phyloP scores from a whole-genome alignment of 2,113 vertebrate species.

The Tragelaphus scriptus region DNA sequence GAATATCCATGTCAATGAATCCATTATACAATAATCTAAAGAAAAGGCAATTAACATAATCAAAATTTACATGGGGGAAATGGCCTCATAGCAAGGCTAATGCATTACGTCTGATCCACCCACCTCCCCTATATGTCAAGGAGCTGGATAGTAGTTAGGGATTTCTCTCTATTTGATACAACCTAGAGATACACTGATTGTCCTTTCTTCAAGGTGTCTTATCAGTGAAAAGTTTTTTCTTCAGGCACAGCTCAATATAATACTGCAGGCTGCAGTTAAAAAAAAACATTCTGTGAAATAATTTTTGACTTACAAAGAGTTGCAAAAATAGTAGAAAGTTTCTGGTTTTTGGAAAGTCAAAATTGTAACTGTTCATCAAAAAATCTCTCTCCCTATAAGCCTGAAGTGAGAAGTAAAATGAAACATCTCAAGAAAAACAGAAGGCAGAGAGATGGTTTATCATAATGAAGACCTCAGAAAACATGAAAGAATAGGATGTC shows the following conservation, averaged over 20 bases:
- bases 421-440: not conserved
- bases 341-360: not conserved
- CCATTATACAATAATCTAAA: not conserved
- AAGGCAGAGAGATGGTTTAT: not conserved
- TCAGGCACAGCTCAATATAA: not conserved
- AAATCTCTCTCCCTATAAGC: not conserved
- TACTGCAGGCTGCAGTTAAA: not conserved
- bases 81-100: not conserved
- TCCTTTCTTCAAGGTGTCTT: not conserved
- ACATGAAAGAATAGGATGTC: not conserved
- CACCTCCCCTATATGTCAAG: not conserved
- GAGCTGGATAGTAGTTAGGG: not conserved
- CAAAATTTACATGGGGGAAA: not conserved
- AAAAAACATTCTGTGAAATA: not conserved
- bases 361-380: not conserved
- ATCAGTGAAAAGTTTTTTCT: not conserved
- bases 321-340: slow-evolving; percentile 1
- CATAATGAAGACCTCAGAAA: not conserved
- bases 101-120: not conserved
- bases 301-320: not conserved
- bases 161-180: not conserved
- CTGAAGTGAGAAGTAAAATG: not conserved
- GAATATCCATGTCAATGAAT: not conserved
- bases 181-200: not conserved
- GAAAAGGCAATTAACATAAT: not conserved